Conservation (phyloP, 2,797 vertebrate species). For the Ciconia nigra region DNA sequence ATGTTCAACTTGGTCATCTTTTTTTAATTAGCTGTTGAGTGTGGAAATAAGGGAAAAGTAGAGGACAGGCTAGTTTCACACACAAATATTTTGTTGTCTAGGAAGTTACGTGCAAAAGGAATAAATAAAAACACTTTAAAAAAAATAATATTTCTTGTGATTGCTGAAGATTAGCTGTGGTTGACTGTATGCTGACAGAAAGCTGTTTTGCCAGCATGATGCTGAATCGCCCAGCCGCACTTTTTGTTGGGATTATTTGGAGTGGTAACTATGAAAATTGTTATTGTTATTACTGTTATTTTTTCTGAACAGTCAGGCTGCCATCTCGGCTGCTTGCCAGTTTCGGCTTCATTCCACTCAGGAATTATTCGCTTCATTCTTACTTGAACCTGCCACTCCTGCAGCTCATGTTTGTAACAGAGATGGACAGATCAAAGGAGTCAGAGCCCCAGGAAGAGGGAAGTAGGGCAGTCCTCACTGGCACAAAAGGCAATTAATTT, state of each 20-base stretch:
- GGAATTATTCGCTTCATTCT: constrained; percentile 66
- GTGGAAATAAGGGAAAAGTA: neutral
- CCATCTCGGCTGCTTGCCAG: neutral
- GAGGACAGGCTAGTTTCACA: neutral
- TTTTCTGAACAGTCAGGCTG: neutral
- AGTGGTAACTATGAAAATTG: neutral
- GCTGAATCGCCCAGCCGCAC: neutral
- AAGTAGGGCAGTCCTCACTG: constrained; percentile 35
- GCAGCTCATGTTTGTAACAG: constrained; percentile 70
- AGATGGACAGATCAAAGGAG: constrained; percentile 73
- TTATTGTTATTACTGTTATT: neutral
- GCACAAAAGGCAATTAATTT: constrained; percentile 44
- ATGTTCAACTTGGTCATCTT: neutral
- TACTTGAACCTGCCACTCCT: constrained; percentile 54
- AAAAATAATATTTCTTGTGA: neutral
- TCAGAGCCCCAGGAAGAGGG: constrained; percentile 68
- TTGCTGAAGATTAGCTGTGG: neutral
- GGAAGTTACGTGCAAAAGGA: neutral
- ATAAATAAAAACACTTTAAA: neutral
- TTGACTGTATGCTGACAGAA: neutral
- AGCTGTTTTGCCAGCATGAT: neutral
- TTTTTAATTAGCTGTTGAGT: neutral
- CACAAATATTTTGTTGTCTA: neutral
- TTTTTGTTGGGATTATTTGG: neutral
- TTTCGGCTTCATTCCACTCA: constrained; percentile 47